Conservation (phyloP, 2,888 invertebrate species). For the Mythimna vitellina region DNA sequence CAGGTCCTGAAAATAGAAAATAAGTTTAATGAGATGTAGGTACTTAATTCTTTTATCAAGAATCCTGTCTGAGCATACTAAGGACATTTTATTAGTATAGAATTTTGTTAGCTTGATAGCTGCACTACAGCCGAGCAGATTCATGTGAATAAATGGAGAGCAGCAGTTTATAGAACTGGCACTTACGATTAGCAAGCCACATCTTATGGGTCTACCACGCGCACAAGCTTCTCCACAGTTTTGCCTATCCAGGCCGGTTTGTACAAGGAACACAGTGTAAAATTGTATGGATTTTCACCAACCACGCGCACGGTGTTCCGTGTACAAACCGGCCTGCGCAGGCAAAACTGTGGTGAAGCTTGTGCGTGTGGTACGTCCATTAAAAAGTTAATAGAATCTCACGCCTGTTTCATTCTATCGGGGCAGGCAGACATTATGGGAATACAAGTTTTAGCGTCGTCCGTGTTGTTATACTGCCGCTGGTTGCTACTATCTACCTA, state of each 20-base stretch:
- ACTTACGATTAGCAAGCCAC: neutral
- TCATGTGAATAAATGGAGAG: conserved; percentile 20
- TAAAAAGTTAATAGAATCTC: neutral
- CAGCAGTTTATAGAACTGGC: neutral
- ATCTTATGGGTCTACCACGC: neutral
- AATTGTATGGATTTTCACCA: no score
- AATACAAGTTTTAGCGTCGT: neutral
- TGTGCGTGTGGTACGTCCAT: no score
- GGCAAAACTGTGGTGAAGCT: no score
- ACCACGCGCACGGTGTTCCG: no score
- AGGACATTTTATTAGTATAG: neutral
- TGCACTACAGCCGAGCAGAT: conserved; percentile 14
- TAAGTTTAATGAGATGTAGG: neutral
- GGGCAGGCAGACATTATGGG: neutral
- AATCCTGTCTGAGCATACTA: neutral
- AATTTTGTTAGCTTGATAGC: neutral
- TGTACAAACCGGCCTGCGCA: no score
- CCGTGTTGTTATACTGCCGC: neutral
- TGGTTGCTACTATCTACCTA: neutral
- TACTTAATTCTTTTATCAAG: neutral
- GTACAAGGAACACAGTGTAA: no score
- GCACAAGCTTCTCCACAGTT: no score
- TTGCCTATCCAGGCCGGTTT: no score
- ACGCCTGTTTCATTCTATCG: neutral
- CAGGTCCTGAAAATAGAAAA: conserved; percentile 88